Base-by-base conservation (phyloP, 1,140 invertebrate species). In the Bombus difficillimus region DNA sequence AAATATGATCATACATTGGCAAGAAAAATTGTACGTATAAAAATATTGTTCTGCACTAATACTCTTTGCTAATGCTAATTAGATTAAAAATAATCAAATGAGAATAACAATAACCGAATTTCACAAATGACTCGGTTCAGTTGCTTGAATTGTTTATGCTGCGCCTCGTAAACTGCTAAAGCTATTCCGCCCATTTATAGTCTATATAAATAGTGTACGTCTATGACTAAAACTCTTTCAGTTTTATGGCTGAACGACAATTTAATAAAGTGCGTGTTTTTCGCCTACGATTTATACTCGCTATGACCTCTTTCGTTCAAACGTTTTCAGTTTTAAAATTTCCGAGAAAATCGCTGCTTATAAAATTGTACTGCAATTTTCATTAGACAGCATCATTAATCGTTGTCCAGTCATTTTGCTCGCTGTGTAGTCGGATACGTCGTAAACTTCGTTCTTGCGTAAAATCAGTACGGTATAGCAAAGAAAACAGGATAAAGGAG, bases 391-490 rank as follows among this genome's bases (percentile, higher is more conserved):
- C 32, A 47, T 68, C 62, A 59, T 74, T 81, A 75, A 73, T 85
- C 78, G 43, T 59, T 28, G 3, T n/a, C 22, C 8, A 37, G 53
- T 77, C 71, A 66, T 85, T 75, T 85, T 66, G 5, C 2, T 81
- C 13, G 32, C 2, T 41, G 5, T 28, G 10, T n/a, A 34, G 41
- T 32, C n/a, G 15, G 22, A 47, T 15, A 10, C 64, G 34, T 18
- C 10, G 41, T 74, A 37, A 28, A 39, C 57, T 39, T 25, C 13
- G 71, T 75, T 80, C 53, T 43, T 43, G 3, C 13, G 79, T 57
- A 62, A 80, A 85, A 85, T 85, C 84, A 59, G n/a, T 34, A 57
- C 12, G 34, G 25, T 74, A 77, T 32, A 34, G 43, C 2, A 57
- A 69, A 78, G 73, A 72, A 72, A 83, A 39, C 37, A 47, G 34